A percentile compares a stretch with the other conserved stretches of the same genome.
phyloP scores from a whole-genome alignment of 2,888 invertebrate genomes.

The Brachyptera putata region DNA sequence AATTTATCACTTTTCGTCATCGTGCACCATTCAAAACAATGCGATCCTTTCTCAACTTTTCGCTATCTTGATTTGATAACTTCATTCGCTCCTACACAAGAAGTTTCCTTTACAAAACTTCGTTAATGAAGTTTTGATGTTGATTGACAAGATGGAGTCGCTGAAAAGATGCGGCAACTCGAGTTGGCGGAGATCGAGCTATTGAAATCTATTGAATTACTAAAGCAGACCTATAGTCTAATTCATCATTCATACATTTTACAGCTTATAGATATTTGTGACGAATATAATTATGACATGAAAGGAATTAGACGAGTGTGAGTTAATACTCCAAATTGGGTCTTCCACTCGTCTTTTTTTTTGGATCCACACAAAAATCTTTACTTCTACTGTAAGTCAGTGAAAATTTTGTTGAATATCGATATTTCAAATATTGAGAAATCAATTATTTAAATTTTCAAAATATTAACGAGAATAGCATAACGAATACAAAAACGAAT shows the following conservation, averaged over 20 bases:
- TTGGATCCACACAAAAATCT: too few species aligned
- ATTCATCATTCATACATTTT: constrained; percentile 5
- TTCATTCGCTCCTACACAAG: constrained; percentile 22
- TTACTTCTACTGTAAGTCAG: too few species aligned
- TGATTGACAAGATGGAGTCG: constrained; percentile 23
- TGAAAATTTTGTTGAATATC: too few species aligned
- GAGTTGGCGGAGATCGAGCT: not conserved
- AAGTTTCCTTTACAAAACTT: constrained; percentile 38
- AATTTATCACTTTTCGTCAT: constrained; percentile 33
- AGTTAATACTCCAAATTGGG: too few species aligned
- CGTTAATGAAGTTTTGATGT: constrained; percentile 37
- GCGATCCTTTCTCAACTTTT: constrained; percentile 21
- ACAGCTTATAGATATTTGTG: too few species aligned
- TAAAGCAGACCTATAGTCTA: not conserved
- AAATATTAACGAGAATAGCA: too few species aligned
- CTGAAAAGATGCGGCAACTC: constrained; percentile 11
- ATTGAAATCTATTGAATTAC: constrained; percentile 20
- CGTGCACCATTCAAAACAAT: constrained; percentile 26
- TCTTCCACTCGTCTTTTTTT: too few species aligned
- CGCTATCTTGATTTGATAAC: constrained; percentile 22
- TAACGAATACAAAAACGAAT: too few species aligned
- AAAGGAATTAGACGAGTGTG: too few species aligned
- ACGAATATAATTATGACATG: too few species aligned
- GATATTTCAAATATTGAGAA: too few species aligned
- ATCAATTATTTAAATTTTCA: too few species aligned